Evolutionary conservation across 2,888 invertebrate genomes (phyloP).

Genomic region (Trichogramma evanescens): DNA sequence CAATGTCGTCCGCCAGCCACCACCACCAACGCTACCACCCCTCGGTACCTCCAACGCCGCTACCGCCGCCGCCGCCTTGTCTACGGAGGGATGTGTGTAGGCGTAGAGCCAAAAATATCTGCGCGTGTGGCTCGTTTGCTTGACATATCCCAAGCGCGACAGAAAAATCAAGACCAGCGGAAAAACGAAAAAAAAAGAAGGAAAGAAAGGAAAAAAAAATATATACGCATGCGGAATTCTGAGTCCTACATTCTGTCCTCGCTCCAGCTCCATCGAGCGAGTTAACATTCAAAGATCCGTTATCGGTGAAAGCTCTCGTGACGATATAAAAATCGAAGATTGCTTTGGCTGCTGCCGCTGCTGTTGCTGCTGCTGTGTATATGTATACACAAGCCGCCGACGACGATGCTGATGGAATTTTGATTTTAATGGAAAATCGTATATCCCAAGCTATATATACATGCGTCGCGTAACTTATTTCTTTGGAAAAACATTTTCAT

Average conservation of each 20-base stretch:
- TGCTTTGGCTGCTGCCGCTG: slow-evolving; percentile 3
- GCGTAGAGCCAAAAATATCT: no score
- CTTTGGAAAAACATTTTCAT: no score
- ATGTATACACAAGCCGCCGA: no score
- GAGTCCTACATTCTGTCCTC: neutral
- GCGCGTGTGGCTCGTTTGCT: no score
- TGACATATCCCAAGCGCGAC: slow-evolving; percentile 17
- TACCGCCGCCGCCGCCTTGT: no score
- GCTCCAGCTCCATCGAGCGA: neutral
- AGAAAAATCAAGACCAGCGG: slow-evolving; percentile 30
- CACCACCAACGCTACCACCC: no score
- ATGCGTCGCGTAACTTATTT: no score
- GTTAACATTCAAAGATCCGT: neutral
- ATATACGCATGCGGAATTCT: neutral
- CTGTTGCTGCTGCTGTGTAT: neutral
- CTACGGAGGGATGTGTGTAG: no score
- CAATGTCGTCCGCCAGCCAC: no score
- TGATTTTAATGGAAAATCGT: slow-evolving; percentile 6
- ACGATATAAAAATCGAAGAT: slow-evolving; percentile 11
- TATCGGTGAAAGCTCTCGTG: slow-evolving; percentile 1
- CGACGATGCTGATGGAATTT: slow-evolving; percentile 6
- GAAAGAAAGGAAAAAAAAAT: no score
- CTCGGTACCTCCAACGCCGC: no score
- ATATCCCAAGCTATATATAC: neutral
- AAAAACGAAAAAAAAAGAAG: no score